phyloP scores from a whole-genome alignment of 2,113 vertebrate species.

The Ptyas mucosa region DNA sequence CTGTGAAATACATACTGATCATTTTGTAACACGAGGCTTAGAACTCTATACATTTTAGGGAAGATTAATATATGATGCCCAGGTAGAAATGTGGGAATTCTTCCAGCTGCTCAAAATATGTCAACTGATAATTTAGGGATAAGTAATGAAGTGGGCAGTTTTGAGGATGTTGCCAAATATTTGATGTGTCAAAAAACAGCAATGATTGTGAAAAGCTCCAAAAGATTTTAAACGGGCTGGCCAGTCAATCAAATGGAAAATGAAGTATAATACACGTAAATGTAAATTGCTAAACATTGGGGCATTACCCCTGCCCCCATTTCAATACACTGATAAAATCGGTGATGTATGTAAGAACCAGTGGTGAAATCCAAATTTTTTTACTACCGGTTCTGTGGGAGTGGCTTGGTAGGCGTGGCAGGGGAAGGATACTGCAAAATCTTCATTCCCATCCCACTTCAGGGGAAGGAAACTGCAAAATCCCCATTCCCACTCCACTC shows the following conservation, averaged over 20 bases:
- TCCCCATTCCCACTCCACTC: no score
- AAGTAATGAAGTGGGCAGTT: not conserved
- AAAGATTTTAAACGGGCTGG: not conserved
- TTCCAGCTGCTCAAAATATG: not conserved
- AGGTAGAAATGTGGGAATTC: not conserved
- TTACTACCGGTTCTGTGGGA: no score
- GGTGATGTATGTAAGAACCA: not conserved
- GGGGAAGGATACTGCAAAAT: no score
- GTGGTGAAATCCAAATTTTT: no score
- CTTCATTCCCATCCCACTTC: no score
- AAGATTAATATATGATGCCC: not conserved
- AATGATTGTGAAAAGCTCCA: not conserved
- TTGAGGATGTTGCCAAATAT: not conserved
- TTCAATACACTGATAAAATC: not conserved
- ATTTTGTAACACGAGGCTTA: not conserved
- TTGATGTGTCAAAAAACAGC: not conserved
- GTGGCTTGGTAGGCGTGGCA: no score
- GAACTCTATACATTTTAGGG: not conserved
- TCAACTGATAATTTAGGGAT: not conserved
- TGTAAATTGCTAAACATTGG: not conserved
- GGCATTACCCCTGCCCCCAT: not conserved
- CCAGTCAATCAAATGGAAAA: not conserved
- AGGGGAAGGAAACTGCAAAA: no score
- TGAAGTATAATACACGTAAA: not conserved
- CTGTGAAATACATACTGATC: conserved; percentile 13